phyloP scores from a whole-genome alignment of 2,888 invertebrate species.

The Himalopsyche japonica region DNA sequence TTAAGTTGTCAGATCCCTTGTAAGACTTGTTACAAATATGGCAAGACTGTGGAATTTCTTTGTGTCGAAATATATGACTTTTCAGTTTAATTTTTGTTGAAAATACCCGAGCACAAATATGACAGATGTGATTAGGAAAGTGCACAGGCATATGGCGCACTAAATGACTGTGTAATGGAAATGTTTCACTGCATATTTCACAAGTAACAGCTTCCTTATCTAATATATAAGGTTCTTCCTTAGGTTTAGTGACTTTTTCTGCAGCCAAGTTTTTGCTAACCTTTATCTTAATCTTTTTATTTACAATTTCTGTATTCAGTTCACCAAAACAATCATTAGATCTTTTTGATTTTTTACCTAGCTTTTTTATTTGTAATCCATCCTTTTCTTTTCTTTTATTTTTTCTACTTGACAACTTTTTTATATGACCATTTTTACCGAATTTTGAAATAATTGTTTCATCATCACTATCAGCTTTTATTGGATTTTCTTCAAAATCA shows the following conservation, averaged over 20 bases:
- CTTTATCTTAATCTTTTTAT: neutral
- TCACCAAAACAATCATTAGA: neutral
- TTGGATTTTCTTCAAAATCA: neutral
- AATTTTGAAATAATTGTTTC: neutral
- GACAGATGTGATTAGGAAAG: constrained; percentile 35
- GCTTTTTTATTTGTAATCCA: neutral
- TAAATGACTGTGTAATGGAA: constrained; percentile 18
- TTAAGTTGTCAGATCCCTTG: constrained; percentile 22
- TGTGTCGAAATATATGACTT: constrained; percentile 18
- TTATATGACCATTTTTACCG: neutral
- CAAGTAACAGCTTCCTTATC: constrained; percentile 30
- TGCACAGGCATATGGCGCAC: constrained; percentile 33
- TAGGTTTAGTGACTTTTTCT: constrained; percentile 6
- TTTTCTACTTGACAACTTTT: constrained; percentile 6
- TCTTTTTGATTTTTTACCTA: neutral
- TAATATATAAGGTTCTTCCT: constrained; percentile 19
- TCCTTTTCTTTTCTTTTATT: constrained; percentile 4
- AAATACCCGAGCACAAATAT: constrained; percentile 28
- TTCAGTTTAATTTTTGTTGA: constrained; percentile 14
- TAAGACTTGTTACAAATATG: constrained; percentile 33
- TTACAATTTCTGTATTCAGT: neutral
- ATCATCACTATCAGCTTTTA: constrained; percentile 7
- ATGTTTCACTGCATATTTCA: constrained; percentile 37
- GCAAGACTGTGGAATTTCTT: constrained; percentile 12
- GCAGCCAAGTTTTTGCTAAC: neutral